A percentile compares a stretch with the other conserved stretches of the same genome.
Conservation (phyloP, 2,888 invertebrate genomes). For the Apotomis betuletana region DNA sequence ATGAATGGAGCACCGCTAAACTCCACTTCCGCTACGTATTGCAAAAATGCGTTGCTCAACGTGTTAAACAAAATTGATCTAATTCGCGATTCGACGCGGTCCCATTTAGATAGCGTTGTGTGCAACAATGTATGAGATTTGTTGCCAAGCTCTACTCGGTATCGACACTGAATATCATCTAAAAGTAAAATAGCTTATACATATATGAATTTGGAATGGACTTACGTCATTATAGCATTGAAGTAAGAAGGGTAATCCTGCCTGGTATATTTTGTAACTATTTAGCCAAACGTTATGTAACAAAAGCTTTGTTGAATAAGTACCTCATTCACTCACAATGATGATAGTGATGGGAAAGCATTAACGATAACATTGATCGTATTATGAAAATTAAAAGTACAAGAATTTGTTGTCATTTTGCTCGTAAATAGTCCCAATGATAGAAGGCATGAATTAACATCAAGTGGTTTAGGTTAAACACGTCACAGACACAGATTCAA, state of each 20-base stretch:
- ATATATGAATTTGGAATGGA: neutral
- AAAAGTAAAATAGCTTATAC: constrained; percentile 6
- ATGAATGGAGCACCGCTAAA: neutral
- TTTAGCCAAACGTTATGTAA: constrained; percentile 69
- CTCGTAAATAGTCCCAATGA: neutral
- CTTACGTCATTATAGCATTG: constrained; percentile 2
- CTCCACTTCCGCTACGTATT: constrained; percentile 6
- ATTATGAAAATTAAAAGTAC: neutral
- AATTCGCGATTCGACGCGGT: constrained; percentile 37
- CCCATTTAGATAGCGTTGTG: constrained; percentile 32
- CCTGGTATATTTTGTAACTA: constrained; percentile 64
- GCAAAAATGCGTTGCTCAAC: constrained; percentile 32
- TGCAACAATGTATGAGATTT: constrained; percentile 40
- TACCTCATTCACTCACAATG: constrained; percentile 63
- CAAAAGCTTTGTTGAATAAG: constrained; percentile 70
- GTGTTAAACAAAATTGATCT: constrained; percentile 32
- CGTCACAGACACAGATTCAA: too few relatives aligned
- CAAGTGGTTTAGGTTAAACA: too few relatives aligned
- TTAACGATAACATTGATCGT: constrained; percentile 18
- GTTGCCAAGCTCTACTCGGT: constrained; percentile 26
- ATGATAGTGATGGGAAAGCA: constrained; percentile 54
- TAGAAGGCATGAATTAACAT: too few relatives aligned
- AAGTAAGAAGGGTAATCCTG: constrained; percentile 56
- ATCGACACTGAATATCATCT: constrained; percentile 17
- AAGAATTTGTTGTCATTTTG: neutral